These are phyloP conservation scores for Ceratoteleas bidentatus DNA, from an alignment of 1,140 invertebrate genomes.

Conservation along the genomic window DNA sequence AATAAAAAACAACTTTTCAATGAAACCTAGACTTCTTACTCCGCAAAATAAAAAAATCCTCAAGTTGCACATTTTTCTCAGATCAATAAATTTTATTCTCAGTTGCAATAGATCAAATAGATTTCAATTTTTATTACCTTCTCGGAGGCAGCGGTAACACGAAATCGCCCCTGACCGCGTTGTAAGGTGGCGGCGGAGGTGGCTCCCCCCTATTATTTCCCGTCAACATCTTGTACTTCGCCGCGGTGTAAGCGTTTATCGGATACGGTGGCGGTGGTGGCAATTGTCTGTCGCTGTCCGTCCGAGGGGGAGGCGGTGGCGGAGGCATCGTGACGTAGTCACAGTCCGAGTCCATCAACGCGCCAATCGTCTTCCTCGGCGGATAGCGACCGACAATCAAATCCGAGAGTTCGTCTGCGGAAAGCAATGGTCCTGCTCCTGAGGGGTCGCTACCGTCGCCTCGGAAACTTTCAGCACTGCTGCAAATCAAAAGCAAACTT, in stretches of 20 bases:
- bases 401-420: constrained; percentile 90
- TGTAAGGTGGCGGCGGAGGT: constrained; percentile 75
- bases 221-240: constrained; percentile 55
- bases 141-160: too few relatives aligned
- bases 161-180: constrained; percentile 71
- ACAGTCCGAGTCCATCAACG: constrained; percentile 92
- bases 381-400: constrained; percentile 91
- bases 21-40: too few relatives aligned
- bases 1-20: too few relatives aligned
- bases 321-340: constrained; percentile 93
- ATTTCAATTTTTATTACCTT: too few relatives aligned
- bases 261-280: constrained; percentile 77
- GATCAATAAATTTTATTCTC: too few relatives aligned
- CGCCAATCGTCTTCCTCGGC: constrained; percentile 89
- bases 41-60: too few relatives aligned
- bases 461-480: constrained; percentile 88
- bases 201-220: constrained; percentile 65
- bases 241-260: constrained; percentile 66
- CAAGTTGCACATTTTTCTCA: too few relatives aligned
- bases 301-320: constrained; percentile 85
- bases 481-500: too few relatives aligned
- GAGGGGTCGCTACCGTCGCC: constrained; percentile 93
- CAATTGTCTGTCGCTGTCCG: constrained; percentile 83
- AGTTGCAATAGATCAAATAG: too few relatives aligned
- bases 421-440: constrained; percentile 88